phyloP scores from a whole-genome alignment of 2,888 invertebrate species.

The Epirrhoe tristata region DNA sequence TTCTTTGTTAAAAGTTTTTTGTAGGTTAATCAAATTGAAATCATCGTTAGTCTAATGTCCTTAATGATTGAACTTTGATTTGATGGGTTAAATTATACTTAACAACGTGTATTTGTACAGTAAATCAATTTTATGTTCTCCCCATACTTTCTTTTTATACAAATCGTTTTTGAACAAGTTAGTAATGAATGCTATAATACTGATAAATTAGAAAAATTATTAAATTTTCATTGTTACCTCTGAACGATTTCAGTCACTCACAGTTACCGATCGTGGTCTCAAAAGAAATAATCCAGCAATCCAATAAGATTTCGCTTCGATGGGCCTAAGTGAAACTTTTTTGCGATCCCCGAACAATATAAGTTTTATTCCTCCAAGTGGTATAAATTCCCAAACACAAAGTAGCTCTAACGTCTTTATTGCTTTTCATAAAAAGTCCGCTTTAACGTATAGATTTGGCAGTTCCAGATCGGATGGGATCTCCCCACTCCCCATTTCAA shows the following conservation, averaged over 20 bases:
- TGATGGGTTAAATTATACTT: background rate
- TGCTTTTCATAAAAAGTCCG: conserved; percentile 82
- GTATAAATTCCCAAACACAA: conserved; percentile 84
- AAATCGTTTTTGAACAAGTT: too few species aligned
- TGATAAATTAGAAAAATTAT: background rate
- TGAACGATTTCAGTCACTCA: conserved; percentile 49
- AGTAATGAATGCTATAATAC: background rate
- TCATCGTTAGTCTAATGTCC: background rate
- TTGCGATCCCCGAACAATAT: conserved; percentile 81
- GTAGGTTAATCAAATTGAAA: background rate
- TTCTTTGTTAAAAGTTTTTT: background rate
- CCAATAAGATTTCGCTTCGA: conserved; percentile 81
- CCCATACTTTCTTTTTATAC: background rate
- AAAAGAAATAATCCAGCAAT: conserved; percentile 78
- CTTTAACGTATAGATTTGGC: conserved; percentile 74
- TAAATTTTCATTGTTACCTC: conserved; percentile 8
- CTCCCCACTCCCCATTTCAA: conserved; percentile 49
- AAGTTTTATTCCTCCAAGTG: conserved; percentile 83
- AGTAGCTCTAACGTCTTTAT: conserved; percentile 84
- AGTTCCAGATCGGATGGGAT: conserved; percentile 66
- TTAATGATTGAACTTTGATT: background rate
- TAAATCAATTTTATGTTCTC: background rate
- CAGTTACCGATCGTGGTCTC: conserved; percentile 58
- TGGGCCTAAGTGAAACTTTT: conserved; percentile 81
- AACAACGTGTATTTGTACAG: background rate